Evolutionary conservation across 2,113 vertebrate species (phyloP).

Genomic region (Trochalopteron elliotii): DNA sequence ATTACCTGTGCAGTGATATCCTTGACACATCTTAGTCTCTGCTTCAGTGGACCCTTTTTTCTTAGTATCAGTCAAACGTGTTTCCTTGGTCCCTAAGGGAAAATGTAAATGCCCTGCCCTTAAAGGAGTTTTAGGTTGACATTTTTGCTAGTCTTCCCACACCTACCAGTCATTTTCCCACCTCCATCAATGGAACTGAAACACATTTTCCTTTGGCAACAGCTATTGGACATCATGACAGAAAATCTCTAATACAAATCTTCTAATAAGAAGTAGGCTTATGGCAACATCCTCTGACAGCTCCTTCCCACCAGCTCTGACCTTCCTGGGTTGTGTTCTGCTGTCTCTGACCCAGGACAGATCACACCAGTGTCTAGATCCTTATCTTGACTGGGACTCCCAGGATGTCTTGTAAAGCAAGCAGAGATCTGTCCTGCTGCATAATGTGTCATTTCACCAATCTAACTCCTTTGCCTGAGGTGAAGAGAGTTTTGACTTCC

Average conservation of each 20-base stretch:
- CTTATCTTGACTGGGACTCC: neutral
- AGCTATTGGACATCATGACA: neutral
- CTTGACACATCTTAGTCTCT: neutral
- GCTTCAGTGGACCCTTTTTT: neutral
- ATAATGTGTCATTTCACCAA: neutral
- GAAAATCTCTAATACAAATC: neutral
- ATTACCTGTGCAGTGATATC: neutral
- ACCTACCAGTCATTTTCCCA: neutral
- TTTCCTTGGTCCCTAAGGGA: neutral
- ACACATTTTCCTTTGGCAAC: neutral
- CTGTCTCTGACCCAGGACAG: neutral
- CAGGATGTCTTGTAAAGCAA: neutral
- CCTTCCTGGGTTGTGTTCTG: neutral
- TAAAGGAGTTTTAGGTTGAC: too few relatives aligned
- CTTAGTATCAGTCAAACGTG: neutral
- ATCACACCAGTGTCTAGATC: neutral
- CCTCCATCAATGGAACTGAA: neutral
- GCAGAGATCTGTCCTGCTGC: neutral
- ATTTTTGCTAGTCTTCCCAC: neutral
- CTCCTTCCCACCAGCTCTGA: neutral
- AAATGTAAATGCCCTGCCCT: neutral
- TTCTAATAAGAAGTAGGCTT: neutral
- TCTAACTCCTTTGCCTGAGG: neutral
- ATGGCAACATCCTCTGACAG: neutral
- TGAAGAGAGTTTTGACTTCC: neutral